phyloP scores from a whole-genome alignment of 2,888 invertebrate genomes.

The Strigamia crassipes region DNA sequence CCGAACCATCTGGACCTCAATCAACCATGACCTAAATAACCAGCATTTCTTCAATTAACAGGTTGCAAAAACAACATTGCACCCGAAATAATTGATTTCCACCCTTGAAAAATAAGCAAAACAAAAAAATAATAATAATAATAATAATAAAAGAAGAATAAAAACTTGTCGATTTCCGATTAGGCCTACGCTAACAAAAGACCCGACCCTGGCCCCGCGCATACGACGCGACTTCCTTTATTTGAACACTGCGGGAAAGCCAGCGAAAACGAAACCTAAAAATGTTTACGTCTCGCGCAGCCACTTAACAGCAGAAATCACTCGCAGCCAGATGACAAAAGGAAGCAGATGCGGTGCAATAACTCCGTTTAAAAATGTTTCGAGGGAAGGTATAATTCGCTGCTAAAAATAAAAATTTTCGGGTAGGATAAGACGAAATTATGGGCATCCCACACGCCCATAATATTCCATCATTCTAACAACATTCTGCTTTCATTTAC shows the following conservation, averaged over 20 bases:
- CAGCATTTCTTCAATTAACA: not conserved
- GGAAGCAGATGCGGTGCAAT: conserved; percentile 12
- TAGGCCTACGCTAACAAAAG: not conserved
- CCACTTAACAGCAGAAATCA: not conserved
- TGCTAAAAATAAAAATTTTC: not conserved
- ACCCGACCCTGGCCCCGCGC: not conserved
- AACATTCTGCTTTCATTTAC: not conserved
- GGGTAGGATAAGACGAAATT: not conserved
- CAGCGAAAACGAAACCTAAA: not conserved
- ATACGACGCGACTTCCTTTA: not conserved
- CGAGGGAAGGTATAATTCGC: not conserved
- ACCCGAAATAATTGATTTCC: not conserved
- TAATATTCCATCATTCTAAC: not conserved
- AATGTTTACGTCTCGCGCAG: not conserved
- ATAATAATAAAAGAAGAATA: too few species aligned
- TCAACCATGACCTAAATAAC: conserved; percentile 14
- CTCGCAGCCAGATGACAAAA: not conserved
- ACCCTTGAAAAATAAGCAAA: not conserved
- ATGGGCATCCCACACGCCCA: not conserved
- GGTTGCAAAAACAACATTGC: conserved; percentile 2
- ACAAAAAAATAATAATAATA: too few species aligned
- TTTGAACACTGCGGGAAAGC: not conserved
- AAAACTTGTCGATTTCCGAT: not conserved
- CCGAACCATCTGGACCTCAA: not conserved
- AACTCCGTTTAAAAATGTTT: not conserved